These are phyloP conservation scores for Neoniphon sammara DNA, from an alignment of 2,797 vertebrate genomes.

Conservation along the genomic window DNA sequence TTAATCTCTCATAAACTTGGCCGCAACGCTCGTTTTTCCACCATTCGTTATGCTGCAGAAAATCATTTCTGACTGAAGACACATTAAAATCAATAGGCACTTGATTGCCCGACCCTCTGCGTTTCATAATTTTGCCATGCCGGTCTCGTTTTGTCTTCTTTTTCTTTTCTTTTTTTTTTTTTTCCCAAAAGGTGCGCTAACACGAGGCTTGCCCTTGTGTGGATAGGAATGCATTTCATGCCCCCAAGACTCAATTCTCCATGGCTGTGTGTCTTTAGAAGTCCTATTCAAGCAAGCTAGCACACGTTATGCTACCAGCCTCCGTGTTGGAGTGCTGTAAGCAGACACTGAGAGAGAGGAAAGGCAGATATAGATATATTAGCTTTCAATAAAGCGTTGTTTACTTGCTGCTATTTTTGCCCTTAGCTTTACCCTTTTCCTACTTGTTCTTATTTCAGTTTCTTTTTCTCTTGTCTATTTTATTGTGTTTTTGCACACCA, in stretches of 20 bases:
- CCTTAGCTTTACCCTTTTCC: constrained; percentile 37
- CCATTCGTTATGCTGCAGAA: constrained; percentile 74
- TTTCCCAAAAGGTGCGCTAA: constrained; percentile 69
- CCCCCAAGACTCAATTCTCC: constrained; percentile 74
- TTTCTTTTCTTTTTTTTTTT: constrained; percentile 20
- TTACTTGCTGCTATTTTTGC: constrained; percentile 61
- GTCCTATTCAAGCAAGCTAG: constrained; percentile 62
- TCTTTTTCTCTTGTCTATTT: constrained; percentile 3
- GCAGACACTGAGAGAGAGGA: constrained; percentile 56
- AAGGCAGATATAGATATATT: constrained; percentile 61
- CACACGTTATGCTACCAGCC: constrained; percentile 66
- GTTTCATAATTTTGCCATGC: constrained; percentile 66
- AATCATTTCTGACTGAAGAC: constrained; percentile 77
- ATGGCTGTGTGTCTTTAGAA: constrained; percentile 69
- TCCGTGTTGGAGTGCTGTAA: constrained; percentile 37
- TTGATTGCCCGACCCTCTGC: constrained; percentile 70
- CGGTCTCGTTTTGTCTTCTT: constrained; percentile 66
- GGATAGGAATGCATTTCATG: constrained; percentile 68
- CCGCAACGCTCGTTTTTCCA: constrained; percentile 65
- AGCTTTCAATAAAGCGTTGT: constrained; percentile 52
- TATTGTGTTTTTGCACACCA: constrained; percentile 27
- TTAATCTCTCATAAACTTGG: constrained; percentile 72
- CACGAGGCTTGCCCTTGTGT: constrained; percentile 64
- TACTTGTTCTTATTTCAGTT: constrained; percentile 37
- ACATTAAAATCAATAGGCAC: constrained; percentile 80